Evolutionary conservation across 1,140 invertebrate genomes (phyloP), one percentile per base, ranked within the genome.

Genomic region (Ceratitis capitata): DNA sequence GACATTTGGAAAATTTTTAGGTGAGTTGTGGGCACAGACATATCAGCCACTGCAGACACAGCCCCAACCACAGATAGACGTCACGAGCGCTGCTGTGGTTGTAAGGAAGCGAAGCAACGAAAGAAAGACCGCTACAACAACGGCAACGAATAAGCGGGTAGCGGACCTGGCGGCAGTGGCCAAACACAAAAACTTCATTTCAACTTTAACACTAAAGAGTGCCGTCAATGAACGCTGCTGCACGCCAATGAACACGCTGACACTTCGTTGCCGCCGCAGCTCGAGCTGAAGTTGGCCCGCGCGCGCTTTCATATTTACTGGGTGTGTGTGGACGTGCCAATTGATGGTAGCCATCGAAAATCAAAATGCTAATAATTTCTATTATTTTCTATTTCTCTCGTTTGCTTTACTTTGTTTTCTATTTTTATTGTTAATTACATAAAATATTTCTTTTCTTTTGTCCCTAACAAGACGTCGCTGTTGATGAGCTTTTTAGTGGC

Each of bases 141-240:
- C 0, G 32, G 19, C 29, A 64, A 64, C 51, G 19, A 32, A 32
- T 23, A 29, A 42, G 35, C 64, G 35, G n/a, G 14, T 12, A 69
- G 32, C 26, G 19, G 26, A 10, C n/a, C 23, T 29, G 12, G 29
- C 6, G 35, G 16, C 64, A 69, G 64, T 35, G 35, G 10, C 64
- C 69, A 47, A 16, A 78, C 19, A 78, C 23, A 78, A 47, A 78
- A 78, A 78, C 69, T 78, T 78, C 35, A 78, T 78, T 78, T 78
- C 69, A 78, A 78, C 69, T 78, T 78, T 78, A 78, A 78, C 69
- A 78, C 69, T 45, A n/a, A 42, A 47, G n/a, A 78, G 39, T 78
- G 39, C 14, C 69, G 39, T 78, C 69, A 78, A 78, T 78, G 69
- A 78, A 78, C 69, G 69, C 69, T 35, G 4, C 32, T 53, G 16